Percentiles rank a stretch among this genome's conserved stretches.
Conservation (phyloP, 2,888 invertebrate species). For the Eupsilia transversa region DNA sequence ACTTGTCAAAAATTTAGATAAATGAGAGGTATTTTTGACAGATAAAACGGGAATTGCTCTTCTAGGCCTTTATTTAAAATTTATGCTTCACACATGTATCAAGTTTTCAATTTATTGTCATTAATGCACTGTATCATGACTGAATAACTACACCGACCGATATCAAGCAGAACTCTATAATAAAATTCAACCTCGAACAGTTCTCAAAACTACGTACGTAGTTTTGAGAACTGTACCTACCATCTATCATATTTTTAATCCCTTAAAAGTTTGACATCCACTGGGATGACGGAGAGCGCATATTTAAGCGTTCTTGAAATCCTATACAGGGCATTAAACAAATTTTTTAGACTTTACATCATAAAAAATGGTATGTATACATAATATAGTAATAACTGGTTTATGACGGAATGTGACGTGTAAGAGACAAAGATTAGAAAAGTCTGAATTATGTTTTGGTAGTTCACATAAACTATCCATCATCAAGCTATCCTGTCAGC, state of each 20-base stretch:
- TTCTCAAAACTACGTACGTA: background rate
- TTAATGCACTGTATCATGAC: background rate
- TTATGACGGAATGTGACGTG: constrained; percentile 57
- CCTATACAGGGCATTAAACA: constrained; percentile 75
- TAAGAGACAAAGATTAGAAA: constrained; percentile 40
- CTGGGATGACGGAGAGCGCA: constrained; percentile 73
- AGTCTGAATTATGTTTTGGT: constrained; percentile 21
- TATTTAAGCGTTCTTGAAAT: constrained; percentile 83
- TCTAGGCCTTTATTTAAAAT: background rate
- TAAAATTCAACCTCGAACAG: background rate
- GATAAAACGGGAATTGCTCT: background rate
- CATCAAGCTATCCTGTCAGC: background rate
- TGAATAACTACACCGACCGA: background rate
- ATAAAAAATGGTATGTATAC: constrained; percentile 68
- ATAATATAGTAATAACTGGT: constrained; percentile 59
- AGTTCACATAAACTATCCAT: background rate
- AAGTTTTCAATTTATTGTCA: background rate
- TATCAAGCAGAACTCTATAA: background rate
- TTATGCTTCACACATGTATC: background rate
- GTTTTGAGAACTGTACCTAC: too few species aligned
- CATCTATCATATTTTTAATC: constrained; percentile 15
- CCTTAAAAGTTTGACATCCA: constrained; percentile 72
- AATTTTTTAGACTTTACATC: constrained; percentile 66
- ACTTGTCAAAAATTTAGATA: too few species aligned
- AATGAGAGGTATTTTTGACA: background rate